These are phyloP conservation scores for Python bivittatus DNA, from an alignment of 2,113 vertebrate species.

Conservation along the genomic window DNA sequence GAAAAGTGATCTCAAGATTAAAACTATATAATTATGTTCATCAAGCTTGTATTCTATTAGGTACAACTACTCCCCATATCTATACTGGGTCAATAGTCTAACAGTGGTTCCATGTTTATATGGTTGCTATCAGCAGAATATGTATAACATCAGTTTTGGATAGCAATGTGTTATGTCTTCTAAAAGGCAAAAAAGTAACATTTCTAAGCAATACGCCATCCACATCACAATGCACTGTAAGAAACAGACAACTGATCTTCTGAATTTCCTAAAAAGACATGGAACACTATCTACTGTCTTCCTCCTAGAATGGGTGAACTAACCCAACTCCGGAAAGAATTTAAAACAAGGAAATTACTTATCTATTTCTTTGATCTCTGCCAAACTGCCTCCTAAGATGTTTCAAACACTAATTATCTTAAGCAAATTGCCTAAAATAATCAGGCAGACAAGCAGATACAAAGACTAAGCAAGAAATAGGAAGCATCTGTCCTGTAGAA, in stretches of 20 bases:
- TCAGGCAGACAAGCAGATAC: constrained; percentile 27
- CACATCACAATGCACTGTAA: background rate
- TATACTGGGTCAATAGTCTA: background rate
- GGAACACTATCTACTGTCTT: background rate
- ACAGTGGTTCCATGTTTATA: background rate
- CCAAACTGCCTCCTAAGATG: constrained; percentile 42
- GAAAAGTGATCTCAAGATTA: background rate
- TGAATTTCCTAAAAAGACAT: background rate
- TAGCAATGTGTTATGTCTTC: background rate
- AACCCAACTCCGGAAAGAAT: background rate
- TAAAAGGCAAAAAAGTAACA: background rate
- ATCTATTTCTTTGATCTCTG: constrained; percentile 28
- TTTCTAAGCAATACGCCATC: background rate
- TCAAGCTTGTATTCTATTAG: background rate
- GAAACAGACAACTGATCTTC: background rate
- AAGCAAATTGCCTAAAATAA: constrained; percentile 48
- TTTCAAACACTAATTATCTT: constrained; percentile 42
- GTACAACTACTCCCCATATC: background rate
- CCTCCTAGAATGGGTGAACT: background rate
- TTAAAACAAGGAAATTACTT: constrained; percentile 27
- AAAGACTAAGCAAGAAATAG: constrained; percentile 43
- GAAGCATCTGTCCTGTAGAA: constrained; percentile 26
- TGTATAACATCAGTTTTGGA: background rate
- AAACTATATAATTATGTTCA: background rate
- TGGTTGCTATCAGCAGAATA: background rate